A percentile compares a stretch with the other conserved stretches of the same genome.
phyloP scores from a whole-genome alignment of 2,113 vertebrate genomes.

The Perccottus glenii region DNA sequence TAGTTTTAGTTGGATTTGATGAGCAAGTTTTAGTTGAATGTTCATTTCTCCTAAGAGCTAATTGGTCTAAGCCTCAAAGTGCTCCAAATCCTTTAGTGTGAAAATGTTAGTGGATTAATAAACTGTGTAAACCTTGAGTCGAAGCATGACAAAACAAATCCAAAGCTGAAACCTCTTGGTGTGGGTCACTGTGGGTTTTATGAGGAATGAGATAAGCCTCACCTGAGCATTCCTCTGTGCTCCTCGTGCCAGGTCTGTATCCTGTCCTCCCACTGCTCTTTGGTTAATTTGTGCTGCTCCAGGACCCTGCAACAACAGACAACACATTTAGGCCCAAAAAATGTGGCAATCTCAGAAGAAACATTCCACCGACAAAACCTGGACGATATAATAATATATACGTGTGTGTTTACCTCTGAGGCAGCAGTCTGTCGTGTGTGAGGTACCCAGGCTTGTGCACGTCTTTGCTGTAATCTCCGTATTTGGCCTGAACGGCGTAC shows the following conservation, averaged over 20 bases:
- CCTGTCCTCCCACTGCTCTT: conserved; percentile 98
- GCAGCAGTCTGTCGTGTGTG: conserved; percentile 91
- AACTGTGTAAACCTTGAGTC: not conserved
- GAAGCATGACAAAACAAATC: conserved; percentile 43
- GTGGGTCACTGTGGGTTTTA: not conserved
- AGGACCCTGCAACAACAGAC: conserved; percentile 82
- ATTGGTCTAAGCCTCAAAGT: too few relatives aligned
- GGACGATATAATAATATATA: not conserved
- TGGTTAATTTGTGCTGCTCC: conserved; percentile 98
- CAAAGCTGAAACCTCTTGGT: not conserved
- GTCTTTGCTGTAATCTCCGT: conserved; percentile 92
- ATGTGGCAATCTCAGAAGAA: too few relatives aligned
- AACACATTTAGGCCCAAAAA: not conserved
- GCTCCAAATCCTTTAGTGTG: too few relatives aligned
- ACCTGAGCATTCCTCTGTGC: conserved; percentile 96
- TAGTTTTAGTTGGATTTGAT: too few relatives aligned
- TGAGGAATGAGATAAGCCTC: too few relatives aligned
- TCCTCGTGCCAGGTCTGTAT: conserved; percentile 99
- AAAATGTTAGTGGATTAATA: too few relatives aligned
- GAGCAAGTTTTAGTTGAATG: too few relatives aligned
- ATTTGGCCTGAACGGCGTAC: conserved; percentile 95
- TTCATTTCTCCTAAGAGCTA: too few relatives aligned
- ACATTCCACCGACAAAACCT: conserved; percentile 43
- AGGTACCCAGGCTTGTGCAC: conserved; percentile 92
- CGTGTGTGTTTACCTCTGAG: conserved; percentile 85